These are phyloP conservation scores for Oikopleura dioica DNA, from an alignment of 23 tunicate species.

Conservation along the genomic window DNA sequence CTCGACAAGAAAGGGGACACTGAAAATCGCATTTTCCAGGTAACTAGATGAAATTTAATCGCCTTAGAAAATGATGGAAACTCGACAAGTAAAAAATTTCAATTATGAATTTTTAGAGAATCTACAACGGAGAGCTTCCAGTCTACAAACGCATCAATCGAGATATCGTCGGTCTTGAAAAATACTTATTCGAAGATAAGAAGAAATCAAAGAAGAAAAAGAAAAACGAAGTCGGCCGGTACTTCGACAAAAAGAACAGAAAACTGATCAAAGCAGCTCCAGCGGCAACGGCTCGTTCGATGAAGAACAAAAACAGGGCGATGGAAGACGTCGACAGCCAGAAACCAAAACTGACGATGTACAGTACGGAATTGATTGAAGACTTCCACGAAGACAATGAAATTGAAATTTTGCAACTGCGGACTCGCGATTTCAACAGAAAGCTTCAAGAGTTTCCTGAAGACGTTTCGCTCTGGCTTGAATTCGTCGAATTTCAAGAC, in stretches of 20 bases:
- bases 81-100: no score
- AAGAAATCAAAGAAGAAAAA: not conserved
- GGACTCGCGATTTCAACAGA: conserved; percentile 8
- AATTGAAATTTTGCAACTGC: conserved; percentile 6
- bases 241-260: not conserved
- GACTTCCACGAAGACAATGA: not conserved
- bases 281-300: not conserved
- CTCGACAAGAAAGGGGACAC: not conserved
- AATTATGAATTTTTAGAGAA: no score
- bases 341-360: not conserved
- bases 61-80: no score
- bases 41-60: no score
- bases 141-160: not conserved
- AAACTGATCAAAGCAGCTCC: not conserved
- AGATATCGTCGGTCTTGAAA: not conserved
- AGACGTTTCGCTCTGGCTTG: not conserved
- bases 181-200: not conserved
- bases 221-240: not conserved
- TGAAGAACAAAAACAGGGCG: not conserved
- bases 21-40: conserved; percentile 4
- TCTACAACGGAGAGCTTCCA: not conserved
- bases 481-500: not conserved
- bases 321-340: not conserved
- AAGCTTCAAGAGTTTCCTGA: not conserved
- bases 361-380: not conserved